Evolutionary conservation across 2,797 vertebrate genomes (phyloP).

Genomic region (Coregonus sp.): DNA sequence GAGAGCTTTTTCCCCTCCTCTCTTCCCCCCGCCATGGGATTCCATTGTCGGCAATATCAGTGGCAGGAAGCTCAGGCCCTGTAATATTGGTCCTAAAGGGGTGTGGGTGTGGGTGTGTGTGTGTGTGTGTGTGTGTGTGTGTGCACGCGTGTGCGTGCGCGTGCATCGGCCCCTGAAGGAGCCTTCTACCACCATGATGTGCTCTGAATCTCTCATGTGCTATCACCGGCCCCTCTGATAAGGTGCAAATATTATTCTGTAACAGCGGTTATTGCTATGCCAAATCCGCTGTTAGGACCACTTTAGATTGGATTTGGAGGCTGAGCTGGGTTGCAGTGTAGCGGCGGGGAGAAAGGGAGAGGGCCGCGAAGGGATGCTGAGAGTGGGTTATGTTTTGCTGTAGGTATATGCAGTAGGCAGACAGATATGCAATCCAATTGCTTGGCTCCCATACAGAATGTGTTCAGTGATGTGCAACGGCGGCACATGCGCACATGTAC

Average conservation of each 20-base stretch:
- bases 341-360: neutral
- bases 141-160: too few species aligned
- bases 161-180: neutral
- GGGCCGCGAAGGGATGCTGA: neutral
- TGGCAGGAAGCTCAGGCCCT: slow-evolving; percentile 40
- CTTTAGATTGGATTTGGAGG: slow-evolving; percentile 40
- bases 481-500: neutral
- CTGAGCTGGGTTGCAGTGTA: neutral
- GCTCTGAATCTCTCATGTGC: slow-evolving; percentile 54
- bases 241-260: slow-evolving; percentile 60
- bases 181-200: slow-evolving; percentile 27
- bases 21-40: slow-evolving; percentile 43
- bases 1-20: slow-evolving; percentile 26
- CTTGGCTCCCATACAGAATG: neutral
- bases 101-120: too few species aligned
- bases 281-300: slow-evolving; percentile 41
- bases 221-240: slow-evolving; percentile 42
- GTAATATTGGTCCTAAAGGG: slow-evolving; percentile 33
- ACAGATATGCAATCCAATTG: slow-evolving; percentile 4
- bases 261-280: slow-evolving; percentile 39
- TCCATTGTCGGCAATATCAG: slow-evolving; percentile 44
- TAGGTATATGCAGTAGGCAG: neutral
- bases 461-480: slow-evolving; percentile 2
- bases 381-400: slow-evolving; percentile 2
- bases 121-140: too few species aligned